Evolutionary conservation across 1,140 invertebrate genomes (phyloP).

Genomic region (Zelostemma sp.): DNA sequence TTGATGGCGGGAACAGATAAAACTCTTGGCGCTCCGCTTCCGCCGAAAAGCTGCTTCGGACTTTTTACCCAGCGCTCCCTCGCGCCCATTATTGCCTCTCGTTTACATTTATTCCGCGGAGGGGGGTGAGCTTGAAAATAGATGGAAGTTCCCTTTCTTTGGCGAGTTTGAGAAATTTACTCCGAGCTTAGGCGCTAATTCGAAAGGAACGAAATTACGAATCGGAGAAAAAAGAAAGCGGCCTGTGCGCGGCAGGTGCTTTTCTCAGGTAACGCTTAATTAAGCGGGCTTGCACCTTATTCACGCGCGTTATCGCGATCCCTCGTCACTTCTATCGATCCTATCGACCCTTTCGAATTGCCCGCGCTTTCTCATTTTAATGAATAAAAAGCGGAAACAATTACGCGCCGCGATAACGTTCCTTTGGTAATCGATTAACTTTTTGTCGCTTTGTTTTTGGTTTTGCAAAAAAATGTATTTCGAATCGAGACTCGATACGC

Average conservation of each 20-base stretch:
- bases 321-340: conserved; percentile 37
- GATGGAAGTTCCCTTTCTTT: not conserved
- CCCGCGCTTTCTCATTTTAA: conserved; percentile 41
- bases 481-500: conserved; percentile 9
- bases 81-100: conserved; percentile 32
- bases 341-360: conserved; percentile 36
- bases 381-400: conserved; percentile 43
- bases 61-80: conserved; percentile 21
- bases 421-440: conserved; percentile 31
- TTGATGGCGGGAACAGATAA: conserved; percentile 32
- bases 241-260: conserved; percentile 34
- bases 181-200: no score
- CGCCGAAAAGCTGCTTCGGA: conserved; percentile 13
- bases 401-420: conserved; percentile 38
- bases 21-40: conserved; percentile 30
- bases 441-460: conserved; percentile 14
- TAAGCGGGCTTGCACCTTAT: conserved; percentile 40
- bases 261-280: conserved; percentile 33
- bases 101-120: no score
- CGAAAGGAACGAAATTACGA: conserved; percentile 32
- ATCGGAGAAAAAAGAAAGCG: conserved; percentile 26
- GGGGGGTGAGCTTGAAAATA: not conserved
- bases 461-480: conserved; percentile 11
- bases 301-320: conserved; percentile 44
- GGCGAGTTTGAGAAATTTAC: no score